Base-by-base conservation (phyloP, 2,888 invertebrate species). In the Lasioglossum malachurum region DNA sequence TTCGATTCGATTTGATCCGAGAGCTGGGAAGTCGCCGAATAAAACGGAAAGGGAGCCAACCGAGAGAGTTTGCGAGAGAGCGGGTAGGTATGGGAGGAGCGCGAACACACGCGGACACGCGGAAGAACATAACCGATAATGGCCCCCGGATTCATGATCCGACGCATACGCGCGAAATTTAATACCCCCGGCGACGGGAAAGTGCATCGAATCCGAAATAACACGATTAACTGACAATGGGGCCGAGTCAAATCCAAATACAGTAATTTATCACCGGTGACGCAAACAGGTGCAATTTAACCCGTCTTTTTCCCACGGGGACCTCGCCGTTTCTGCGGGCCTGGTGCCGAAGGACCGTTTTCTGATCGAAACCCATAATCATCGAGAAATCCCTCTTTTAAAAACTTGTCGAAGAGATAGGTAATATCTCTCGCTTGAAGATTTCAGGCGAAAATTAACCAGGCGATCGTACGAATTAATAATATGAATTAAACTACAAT, bases 131-230 rank as follows among this genome's bases (percentile, higher is more conserved):
- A 69, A 35, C 84, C 72, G 84, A 83, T 84, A 84, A 83, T 78
- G 78, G 60, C 23, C 19, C 27, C 35, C 27, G 41, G 84, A 75
- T 78, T 75, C 76, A 60, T 75, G 82, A 83, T 74, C 82, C 16
- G 53, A 27, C 44, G 46, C 60, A 31, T 75, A 83, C 57, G 19
- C 27, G 35, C 27, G 7, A 64, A 78, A 84, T 84, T 84, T 14
- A 78, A 75, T 83, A 64, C 35, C 38, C 19, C 14, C 46, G 44
- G 44, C n/a, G 23, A 53, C 75, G 64, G n/a, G 84, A 78, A 72
- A 81, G 73, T 77, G 76, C 81, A 67, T 76, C 83, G 76, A 77
- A 76, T 83, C 19, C 71, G 57, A 75, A 82, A 83, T 83, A 80
- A 80, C 69, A 79, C 69, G 79, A 60, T 82, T 78, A 31, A n/a